These are phyloP conservation scores for Indri indri DNA, from an alignment of 2,113 vertebrate genomes.

Conservation along the genomic window DNA sequence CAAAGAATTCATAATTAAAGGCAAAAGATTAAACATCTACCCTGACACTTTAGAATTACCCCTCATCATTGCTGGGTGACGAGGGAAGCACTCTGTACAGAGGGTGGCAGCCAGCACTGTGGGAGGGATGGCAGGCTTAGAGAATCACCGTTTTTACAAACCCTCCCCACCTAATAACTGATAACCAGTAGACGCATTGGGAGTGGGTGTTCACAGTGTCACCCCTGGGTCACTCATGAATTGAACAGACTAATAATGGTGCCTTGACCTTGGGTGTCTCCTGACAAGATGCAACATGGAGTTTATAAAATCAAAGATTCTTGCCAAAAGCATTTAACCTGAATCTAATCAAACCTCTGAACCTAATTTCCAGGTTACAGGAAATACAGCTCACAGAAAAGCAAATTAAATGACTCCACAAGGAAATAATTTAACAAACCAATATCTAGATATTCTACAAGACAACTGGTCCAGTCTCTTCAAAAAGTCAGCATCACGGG, in stretches of 20 bases:
- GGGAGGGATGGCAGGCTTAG: not conserved
- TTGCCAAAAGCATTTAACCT: not conserved
- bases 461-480: not conserved
- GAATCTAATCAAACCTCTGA: conserved; percentile 34
- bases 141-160: not conserved
- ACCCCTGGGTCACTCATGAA: not conserved
- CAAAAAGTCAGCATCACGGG: not conserved
- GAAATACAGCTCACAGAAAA: not conserved
- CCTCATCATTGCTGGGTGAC: not conserved
- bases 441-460: not conserved
- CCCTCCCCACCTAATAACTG: not conserved
- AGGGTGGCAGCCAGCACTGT: not conserved
- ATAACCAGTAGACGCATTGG: too few species aligned
- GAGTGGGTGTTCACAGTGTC: not conserved
- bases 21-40: not conserved
- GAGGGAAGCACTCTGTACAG: too few species aligned
- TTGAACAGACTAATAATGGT: not conserved
- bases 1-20: not conserved
- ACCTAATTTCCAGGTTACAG: conserved; percentile 32
- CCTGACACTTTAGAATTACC: not conserved
- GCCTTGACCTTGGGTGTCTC: not conserved
- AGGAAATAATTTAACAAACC: not conserved
- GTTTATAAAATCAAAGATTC: not conserved
- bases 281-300: not conserved
- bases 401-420: not conserved